Evolutionary conservation across 1,140 invertebrate genomes (phyloP), one percentile per base, ranked within the genome.

Genomic region (Medauroidea extradentata): DNA sequence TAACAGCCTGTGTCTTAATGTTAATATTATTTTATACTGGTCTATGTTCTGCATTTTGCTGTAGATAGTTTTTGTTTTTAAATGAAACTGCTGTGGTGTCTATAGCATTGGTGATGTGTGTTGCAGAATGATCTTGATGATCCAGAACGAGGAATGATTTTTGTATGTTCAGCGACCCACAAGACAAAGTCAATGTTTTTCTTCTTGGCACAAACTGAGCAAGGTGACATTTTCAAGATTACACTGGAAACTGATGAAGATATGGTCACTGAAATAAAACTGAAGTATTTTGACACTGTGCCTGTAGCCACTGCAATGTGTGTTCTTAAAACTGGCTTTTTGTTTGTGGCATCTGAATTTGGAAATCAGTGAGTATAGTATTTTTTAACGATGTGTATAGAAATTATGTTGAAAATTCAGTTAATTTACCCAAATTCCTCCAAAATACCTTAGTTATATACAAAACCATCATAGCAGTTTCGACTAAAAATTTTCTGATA

Each of bases 291-390:
- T 78, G 98, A 99, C 71, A 99, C 98, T 18, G 95, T 99, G 2
- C 95, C 98, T 16, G 93, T 98, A 3, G 94, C 97, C 0, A 84
- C 91, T 2, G 85, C 94, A 1, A 92, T 99, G 90, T 98, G 95
- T 81, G 96, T 99, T 21, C 75, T 99, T 5, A 99, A 99, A 74
- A 99, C 96, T 59, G 98, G 98, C 3, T 99, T 99, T 72, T 78
- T 99, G 0, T 99, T 99, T 80, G 92, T 99, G 8, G 96, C 96
- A 3, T 93, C 93, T 46, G 98, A 99, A 81, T 99, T 99, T 87
- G 98, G 97, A 64, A 99, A 99, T 78, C 98, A 99, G 93, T 98
- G 84, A 91, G 91, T 91, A n/a, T n/a, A n/a, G n/a, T n/a, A n/a
- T n/a, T n/a, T n/a, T n/a, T n/a, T n/a, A n/a, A n/a, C n/a, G n/a